Evolutionary conservation across 2,888 invertebrate genomes (phyloP).

Genomic region (Drosophila neotestacea): DNA sequence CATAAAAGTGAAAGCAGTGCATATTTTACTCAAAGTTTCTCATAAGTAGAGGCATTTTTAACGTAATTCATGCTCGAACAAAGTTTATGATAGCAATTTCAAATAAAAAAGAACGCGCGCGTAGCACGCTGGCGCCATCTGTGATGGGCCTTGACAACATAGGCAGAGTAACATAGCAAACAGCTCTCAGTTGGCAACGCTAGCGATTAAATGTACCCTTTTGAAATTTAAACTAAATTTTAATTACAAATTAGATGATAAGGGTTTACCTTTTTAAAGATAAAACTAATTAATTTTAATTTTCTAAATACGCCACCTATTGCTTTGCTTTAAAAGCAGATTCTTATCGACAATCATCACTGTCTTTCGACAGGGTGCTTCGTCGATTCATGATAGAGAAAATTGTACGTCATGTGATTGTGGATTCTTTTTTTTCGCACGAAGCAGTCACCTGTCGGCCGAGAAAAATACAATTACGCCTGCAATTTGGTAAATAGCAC

Average conservation of each 20-base stretch:
- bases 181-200: constrained; percentile 3
- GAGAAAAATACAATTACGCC: constrained; percentile 81
- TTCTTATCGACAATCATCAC: too few species aligned
- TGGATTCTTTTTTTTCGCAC: constrained; percentile 83
- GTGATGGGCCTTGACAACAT: background rate
- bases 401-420: constrained; percentile 84
- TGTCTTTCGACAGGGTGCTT: constrained; percentile 24
- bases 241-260: too few species aligned
- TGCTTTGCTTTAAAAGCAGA: too few species aligned
- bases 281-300: too few species aligned
- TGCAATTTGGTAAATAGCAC: constrained; percentile 67
- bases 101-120: constrained; percentile 21
- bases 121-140: constrained; percentile 34
- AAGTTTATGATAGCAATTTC: background rate
- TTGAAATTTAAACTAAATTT: too few species aligned
- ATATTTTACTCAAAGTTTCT: constrained; percentile 13
- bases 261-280: too few species aligned
- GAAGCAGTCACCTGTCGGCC: constrained; percentile 84
- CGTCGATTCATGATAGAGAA: constrained; percentile 73
- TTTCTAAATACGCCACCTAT: too few species aligned
- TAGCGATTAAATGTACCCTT: background rate
- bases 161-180: constrained; percentile 6
- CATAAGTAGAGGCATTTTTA: constrained; percentile 8
- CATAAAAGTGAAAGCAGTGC: constrained; percentile 13
- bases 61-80: background rate